Conservation (phyloP, 2,113 vertebrate genomes). For the Barnardius zonarius region DNA sequence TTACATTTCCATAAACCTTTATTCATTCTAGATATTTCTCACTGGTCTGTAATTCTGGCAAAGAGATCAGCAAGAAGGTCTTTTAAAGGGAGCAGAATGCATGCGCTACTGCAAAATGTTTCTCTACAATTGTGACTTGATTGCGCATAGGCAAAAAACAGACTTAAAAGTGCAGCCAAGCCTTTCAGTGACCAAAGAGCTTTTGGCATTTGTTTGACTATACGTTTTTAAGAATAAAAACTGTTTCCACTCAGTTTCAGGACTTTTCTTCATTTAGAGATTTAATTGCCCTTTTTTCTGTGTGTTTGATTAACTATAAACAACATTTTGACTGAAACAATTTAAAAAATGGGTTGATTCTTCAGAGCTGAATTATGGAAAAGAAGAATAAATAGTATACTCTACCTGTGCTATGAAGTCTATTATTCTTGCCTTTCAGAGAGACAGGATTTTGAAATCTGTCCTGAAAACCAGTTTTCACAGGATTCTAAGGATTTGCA, state of each 20-base stretch:
- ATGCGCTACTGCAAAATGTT: background rate
- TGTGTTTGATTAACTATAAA: background rate
- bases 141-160: background rate
- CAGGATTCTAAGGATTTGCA: constrained; percentile 20
- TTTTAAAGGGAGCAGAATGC: background rate
- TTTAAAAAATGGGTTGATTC: background rate
- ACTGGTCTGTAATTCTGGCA: background rate
- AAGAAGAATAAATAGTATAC: background rate
- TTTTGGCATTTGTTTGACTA: background rate
- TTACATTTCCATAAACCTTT: background rate
- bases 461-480: constrained; percentile 78
- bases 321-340: background rate
- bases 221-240: background rate
- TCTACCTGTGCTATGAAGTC: constrained; percentile 83
- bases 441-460: constrained; percentile 75
- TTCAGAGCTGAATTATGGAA: background rate
- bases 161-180: background rate
- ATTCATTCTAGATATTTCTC: background rate
- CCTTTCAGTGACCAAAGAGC: background rate
- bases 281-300: background rate
- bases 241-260: background rate
- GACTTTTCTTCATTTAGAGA: background rate
- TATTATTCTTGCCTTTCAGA: constrained; percentile 79
- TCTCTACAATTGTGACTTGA: background rate
- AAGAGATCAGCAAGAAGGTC: background rate